These are phyloP conservation scores for Euborellia annulipes DNA, from an alignment of 1,140 invertebrate genomes.

Conservation along the genomic window DNA sequence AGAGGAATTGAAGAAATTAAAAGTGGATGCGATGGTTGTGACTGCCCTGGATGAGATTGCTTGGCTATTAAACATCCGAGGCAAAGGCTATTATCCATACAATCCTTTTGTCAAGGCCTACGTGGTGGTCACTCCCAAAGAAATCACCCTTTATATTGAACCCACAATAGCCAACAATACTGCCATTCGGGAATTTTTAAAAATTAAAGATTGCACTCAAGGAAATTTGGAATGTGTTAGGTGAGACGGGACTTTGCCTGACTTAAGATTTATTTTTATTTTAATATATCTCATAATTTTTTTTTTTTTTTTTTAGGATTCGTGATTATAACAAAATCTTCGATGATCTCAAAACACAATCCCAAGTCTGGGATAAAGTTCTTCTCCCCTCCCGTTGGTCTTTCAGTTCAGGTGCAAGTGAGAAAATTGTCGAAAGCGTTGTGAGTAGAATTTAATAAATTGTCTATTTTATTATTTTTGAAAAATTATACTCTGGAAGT, in stretches of 20 bases:
- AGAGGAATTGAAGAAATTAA: conserved; percentile 41
- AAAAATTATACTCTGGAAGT: too few relatives aligned
- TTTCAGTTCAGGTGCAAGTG: conserved; percentile 56
- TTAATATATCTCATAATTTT: too few relatives aligned
- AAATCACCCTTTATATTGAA: too few relatives aligned
- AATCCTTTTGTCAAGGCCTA: conserved; percentile 74
- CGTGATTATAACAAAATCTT: conserved; percentile 52
- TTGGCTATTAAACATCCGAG: conserved; percentile 90
- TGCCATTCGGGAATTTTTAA: too few relatives aligned
- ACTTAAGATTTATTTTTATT: too few relatives aligned
- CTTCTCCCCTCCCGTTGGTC: conserved; percentile 53
- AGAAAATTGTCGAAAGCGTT: conserved; percentile 16
- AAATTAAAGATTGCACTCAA: too few relatives aligned
- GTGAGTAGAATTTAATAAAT: too few relatives aligned
- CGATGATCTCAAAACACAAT: conserved; percentile 46
- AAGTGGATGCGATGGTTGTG: conserved; percentile 62
- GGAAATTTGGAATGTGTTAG: conserved; percentile 32
- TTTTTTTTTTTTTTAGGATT: too few relatives aligned
- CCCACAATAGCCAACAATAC: too few relatives aligned
- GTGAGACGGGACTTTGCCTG: too few relatives aligned
- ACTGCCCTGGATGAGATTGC: conserved; percentile 85
- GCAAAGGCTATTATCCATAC: conserved; percentile 63
- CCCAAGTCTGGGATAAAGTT: conserved; percentile 46
- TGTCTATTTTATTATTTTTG: too few relatives aligned
- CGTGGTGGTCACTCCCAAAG: conserved; percentile 41